A percentile compares a stretch with the other conserved stretches of the same genome.
These are phyloP conservation scores for Pogonus chalceus DNA, from an alignment of 1,140 invertebrate species.

Conservation along the genomic window DNA sequence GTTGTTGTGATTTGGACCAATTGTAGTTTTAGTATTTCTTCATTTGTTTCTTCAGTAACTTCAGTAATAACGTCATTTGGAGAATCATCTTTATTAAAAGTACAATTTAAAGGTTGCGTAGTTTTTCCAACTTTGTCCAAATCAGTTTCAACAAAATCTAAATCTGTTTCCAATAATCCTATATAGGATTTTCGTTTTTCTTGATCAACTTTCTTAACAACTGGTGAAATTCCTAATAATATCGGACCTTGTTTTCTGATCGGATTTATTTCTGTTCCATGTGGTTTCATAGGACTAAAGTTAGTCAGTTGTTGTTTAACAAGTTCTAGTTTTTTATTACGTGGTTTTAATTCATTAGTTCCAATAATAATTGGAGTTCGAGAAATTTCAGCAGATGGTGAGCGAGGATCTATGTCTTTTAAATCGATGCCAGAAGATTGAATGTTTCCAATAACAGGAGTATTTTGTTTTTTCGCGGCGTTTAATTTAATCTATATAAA, in stretches of 20 bases:
- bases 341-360: constrained; percentile 22
- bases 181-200: constrained; percentile 27
- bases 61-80: not conserved
- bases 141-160: constrained; percentile 32
- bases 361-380: constrained; percentile 38
- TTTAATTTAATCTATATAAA: not conserved
- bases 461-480: not conserved
- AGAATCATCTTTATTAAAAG: not conserved
- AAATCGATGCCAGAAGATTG: not conserved
- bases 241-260: not conserved
- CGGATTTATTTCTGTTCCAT: not conserved
- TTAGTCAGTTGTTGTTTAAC: constrained; percentile 12
- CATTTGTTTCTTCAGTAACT: not conserved
- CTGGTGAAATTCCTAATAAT: not conserved
- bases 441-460: not conserved
- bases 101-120: not conserved
- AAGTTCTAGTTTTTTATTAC: constrained; percentile 29
- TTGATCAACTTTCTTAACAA: not conserved
- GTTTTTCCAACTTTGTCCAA: constrained; percentile 18
- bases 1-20: not conserved
- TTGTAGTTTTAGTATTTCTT: not conserved
- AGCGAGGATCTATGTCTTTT: constrained; percentile 33
- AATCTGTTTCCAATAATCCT: constrained; percentile 30
- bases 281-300: not conserved
- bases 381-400: constrained; percentile 35